Evolutionary conservation across 2,797 vertebrate species (phyloP).

Genomic region (Phrynocephalus vlangalii): DNA sequence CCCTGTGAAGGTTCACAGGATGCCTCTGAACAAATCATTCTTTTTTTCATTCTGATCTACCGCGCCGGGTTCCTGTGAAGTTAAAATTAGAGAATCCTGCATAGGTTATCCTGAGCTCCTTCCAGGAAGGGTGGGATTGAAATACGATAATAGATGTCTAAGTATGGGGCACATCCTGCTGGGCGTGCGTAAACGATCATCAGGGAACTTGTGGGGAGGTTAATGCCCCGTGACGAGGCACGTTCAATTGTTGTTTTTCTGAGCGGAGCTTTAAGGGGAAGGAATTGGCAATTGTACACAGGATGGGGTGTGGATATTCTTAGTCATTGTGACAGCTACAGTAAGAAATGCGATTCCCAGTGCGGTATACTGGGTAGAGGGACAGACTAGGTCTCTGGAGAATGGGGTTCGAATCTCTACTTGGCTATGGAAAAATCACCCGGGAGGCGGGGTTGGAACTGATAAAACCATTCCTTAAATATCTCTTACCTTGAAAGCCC

Average conservation of each 20-base stretch:
- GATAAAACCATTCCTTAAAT: too few species aligned
- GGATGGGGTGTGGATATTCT: neutral
- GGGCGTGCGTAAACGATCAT: neutral
- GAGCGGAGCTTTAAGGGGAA: neutral
- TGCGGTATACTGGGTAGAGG: too few species aligned
- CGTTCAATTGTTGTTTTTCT: neutral
- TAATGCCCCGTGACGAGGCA: neutral
- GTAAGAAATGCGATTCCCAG: neutral
- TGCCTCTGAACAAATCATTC: neutral
- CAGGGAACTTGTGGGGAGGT: neutral
- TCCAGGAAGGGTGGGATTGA: conserved; percentile 13
- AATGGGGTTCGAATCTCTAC: too few species aligned
- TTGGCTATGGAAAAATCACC: too few species aligned
- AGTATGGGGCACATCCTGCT: conserved; percentile 1
- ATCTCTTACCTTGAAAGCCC: too few species aligned
- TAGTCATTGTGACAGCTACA: neutral
- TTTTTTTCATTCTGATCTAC: neutral
- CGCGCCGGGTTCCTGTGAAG: neutral
- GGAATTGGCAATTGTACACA: neutral
- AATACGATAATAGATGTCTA: conserved; percentile 1
- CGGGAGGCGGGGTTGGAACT: too few species aligned
- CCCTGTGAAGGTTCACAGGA: neutral
- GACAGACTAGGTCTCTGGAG: too few species aligned
- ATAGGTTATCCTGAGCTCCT: neutral
- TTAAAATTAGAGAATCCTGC: conserved; percentile 4